Evolutionary conservation across 2,113 vertebrate genomes (phyloP).

Genomic region (Climacteris rufus): DNA sequence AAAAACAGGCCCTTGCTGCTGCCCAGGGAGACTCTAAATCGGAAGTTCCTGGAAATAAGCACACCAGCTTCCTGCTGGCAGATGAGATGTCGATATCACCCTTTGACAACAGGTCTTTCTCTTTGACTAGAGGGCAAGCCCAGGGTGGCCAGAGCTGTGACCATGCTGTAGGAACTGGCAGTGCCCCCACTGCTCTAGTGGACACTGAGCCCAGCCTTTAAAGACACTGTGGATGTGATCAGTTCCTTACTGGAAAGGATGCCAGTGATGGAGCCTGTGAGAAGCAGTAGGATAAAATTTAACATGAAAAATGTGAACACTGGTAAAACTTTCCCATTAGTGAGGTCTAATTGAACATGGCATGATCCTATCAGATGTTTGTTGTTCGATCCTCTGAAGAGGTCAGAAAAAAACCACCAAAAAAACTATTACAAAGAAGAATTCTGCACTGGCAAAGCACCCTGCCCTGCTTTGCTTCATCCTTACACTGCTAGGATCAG

Average conservation of each 20-base stretch:
- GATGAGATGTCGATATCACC: not conserved
- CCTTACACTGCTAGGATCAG: not conserved
- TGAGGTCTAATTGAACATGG: not conserved
- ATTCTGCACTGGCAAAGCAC: not conserved
- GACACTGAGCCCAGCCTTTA: not conserved
- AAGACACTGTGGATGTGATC: not conserved
- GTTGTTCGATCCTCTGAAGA: not conserved
- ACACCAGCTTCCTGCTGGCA: not conserved
- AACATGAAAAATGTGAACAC: not conserved
- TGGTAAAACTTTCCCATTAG: not conserved
- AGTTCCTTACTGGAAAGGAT: not conserved
- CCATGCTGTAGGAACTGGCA: not conserved
- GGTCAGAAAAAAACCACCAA: not conserved
- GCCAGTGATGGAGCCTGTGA: not conserved
- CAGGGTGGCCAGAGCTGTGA: not conserved
- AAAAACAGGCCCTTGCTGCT: not conserved
- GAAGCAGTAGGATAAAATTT: not conserved
- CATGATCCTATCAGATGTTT: not conserved
- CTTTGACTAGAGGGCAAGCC: not conserved
- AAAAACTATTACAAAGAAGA: not conserved
- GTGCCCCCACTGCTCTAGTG: not conserved
- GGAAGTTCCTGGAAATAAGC: not conserved
- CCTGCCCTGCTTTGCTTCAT: not conserved
- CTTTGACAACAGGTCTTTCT: not conserved
- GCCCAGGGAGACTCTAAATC: not conserved